Conservation (phyloP, 2,797 vertebrate species). For the Tenualosa ilisha region DNA sequence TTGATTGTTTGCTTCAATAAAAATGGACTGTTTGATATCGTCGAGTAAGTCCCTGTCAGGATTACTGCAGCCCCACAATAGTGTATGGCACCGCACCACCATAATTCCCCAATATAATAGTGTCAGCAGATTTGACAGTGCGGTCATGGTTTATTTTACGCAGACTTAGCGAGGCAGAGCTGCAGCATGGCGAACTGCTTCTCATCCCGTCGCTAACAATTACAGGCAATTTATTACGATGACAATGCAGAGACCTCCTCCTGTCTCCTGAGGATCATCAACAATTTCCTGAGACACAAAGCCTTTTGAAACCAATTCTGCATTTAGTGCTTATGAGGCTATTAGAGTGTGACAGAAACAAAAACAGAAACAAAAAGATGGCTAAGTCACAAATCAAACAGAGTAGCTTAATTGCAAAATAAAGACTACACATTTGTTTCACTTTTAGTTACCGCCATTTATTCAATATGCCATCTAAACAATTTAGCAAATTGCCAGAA, state of each 20-base stretch:
- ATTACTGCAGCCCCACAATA: slow-evolving; percentile 26
- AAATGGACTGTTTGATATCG: slow-evolving; percentile 19
- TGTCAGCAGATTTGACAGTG: slow-evolving; percentile 38
- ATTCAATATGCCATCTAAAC: not conserved
- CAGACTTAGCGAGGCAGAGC: slow-evolving; percentile 2
- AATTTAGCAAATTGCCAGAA: not conserved
- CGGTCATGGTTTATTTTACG: slow-evolving; percentile 35
- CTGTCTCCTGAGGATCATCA: slow-evolving; percentile 13
- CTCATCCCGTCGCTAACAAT: slow-evolving; percentile 33
- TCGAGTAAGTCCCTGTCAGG: slow-evolving; percentile 14
- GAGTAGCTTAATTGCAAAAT: slow-evolving; percentile 16
- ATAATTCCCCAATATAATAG: slow-evolving; percentile 36
- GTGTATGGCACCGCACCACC: slow-evolving; percentile 33
- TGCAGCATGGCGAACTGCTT: not conserved
- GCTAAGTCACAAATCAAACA: not conserved
- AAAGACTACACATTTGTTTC: not conserved
- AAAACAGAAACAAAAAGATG: slow-evolving; percentile 32
- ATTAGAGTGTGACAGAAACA: slow-evolving; percentile 36
- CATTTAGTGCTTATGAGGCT: slow-evolving; percentile 35
- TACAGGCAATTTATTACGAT: slow-evolving; percentile 46
- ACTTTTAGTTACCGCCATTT: not conserved
- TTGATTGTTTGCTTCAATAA: slow-evolving; percentile 20
- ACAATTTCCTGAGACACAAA: slow-evolving; percentile 44
- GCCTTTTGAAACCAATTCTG: slow-evolving; percentile 41
- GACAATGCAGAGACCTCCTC: slow-evolving; percentile 42